Evolutionary conservation across 2,797 vertebrate genomes (phyloP), one percentile per base, ranked within the genome.

Genomic region (Carcharodon carcharias): DNA sequence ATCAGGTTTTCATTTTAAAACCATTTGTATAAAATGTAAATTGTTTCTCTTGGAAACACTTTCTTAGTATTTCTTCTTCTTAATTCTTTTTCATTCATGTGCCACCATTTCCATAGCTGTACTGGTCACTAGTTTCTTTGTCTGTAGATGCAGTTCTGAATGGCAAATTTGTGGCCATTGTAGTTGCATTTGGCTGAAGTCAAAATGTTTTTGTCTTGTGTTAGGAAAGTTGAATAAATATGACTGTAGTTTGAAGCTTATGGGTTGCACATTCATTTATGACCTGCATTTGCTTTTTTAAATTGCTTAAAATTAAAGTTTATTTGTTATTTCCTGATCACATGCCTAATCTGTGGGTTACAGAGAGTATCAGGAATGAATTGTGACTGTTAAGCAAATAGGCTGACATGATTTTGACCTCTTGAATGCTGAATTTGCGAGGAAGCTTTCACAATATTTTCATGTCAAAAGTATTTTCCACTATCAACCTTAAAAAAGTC

Each of bases 401-500:
- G 54, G 69, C 31, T 77, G 94, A 95, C 45, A 31, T 56, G 45
- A 95, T 95, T 95, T 26, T 69, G 94, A 95, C 67, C 94, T 71
- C 73, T 71, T 7, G n/a, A 71, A 73, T 95, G 50, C 14, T 73
- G 31, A 58, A 73, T 95, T 54, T 73, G 26, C 50, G 21, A 35
- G 40, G 31, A 54, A 73, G 50, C 69, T 95, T 67, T 56, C 28
- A n/a, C 26, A 77, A 73, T 73, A n/a, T 73, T 35, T 95, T 77
- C 69, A 3, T 35, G 67, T 54, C 21, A 56, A 5, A 18, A 45
- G 2, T 54, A 71, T 73, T 54, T 77, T 21, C 40, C 21, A 67
- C 18, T 26, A 67, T 45, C 56, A 65, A 65, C n/a, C n/a, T 93
- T 4, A 40, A 93, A 45, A 93, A 93, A 67, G 26, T 85, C 16